Percentiles rank a stretch among this genome's conserved stretches.
Evolutionary conservation across 2,797 vertebrate species (phyloP).

Genomic region (Falco concolor): DNA sequence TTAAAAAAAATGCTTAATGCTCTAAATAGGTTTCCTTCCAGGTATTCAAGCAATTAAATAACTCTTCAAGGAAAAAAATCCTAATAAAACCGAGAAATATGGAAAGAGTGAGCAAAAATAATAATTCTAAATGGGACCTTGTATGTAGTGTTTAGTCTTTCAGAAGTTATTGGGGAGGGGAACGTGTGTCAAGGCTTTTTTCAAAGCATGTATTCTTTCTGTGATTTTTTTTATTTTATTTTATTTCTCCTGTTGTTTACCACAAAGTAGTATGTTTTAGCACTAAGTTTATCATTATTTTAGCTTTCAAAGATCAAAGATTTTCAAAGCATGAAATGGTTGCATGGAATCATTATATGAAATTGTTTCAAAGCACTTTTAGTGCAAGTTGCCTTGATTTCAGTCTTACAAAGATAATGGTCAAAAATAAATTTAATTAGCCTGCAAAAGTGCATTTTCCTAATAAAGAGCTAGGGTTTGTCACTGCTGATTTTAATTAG

Average conservation of each 20-base stretch:
- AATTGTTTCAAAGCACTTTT: conserved; percentile 21
- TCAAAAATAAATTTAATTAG: conserved; percentile 56
- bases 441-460: conserved; percentile 57
- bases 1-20: neutral
- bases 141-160: neutral
- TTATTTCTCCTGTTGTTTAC: neutral
- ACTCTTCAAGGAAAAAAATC: neutral
- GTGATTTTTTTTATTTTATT: neutral
- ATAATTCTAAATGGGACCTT: neutral
- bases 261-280: neutral
- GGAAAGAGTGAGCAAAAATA: neutral
- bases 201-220: neutral
- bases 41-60: neutral
- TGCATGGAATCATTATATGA: neutral
- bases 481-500: conserved; percentile 61
- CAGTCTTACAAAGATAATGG: conserved; percentile 53
- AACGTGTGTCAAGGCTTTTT: neutral
- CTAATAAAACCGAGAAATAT: neutral
- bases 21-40: neutral
- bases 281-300: neutral
- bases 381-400: conserved; percentile 57
- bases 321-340: neutral
- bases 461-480: conserved; percentile 55
- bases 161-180: neutral
- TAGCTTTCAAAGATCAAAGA: neutral